Conservation (phyloP, 2,888 invertebrate species). For the Philhelius pedissequus region DNA sequence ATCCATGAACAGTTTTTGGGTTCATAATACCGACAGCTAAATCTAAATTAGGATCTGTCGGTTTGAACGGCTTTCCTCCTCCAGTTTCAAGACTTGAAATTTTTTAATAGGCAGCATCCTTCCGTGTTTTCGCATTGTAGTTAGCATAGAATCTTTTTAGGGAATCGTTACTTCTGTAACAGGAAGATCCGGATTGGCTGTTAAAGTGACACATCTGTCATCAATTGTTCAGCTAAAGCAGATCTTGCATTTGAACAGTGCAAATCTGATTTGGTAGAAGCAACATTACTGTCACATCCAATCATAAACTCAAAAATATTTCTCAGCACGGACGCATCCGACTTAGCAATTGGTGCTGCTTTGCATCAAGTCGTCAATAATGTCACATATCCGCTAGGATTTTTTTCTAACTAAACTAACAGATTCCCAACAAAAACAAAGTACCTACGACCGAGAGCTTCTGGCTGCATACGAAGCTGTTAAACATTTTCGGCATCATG, state of each 20-base stretch:
- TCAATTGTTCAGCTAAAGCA: constrained; percentile 40
- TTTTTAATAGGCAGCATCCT: no score
- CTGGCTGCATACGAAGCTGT: constrained; percentile 75
- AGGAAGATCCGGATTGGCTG: no score
- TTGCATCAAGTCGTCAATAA: constrained; percentile 48
- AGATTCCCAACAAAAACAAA: constrained; percentile 72
- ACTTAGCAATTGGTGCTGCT: constrained; percentile 46
- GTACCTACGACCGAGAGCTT: constrained; percentile 75
- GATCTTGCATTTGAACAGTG: not conserved
- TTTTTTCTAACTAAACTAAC: constrained; percentile 74
- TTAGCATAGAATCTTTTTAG: no score
- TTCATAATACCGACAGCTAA: no score
- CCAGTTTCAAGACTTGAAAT: no score
- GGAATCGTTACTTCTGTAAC: no score
- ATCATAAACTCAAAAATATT: constrained; percentile 3
- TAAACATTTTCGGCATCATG: constrained; percentile 68
- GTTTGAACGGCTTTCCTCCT: no score
- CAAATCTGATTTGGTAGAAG: not conserved
- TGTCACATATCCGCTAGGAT: constrained; percentile 50
- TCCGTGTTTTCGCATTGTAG: no score
- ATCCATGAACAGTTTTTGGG: no score
- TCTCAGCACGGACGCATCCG: constrained; percentile 49
- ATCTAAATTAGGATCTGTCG: no score
- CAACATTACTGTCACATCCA: constrained; percentile 34
- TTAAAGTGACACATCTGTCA: not conserved